Evolutionary conservation across 1,140 invertebrate species (phyloP), one percentile per base, ranked within the genome.

Genomic region (Luehdorfia chinensis): DNA sequence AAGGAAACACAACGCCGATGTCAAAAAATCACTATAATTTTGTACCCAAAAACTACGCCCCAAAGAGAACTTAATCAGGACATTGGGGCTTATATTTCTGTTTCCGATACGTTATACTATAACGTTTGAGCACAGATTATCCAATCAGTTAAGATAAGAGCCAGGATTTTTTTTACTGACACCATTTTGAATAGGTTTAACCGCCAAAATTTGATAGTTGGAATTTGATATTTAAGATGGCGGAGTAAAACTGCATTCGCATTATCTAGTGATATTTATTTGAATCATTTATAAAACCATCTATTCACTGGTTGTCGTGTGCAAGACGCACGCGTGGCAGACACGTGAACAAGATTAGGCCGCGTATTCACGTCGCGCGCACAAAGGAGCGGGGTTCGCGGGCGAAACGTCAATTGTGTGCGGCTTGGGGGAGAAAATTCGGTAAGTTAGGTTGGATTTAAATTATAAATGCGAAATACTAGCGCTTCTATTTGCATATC

Each of bases 141-240:
- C 83, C 79, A 86, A 86, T 86, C 83, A 84, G 83, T 84, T 84
- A 84, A 80, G 79, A 83, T 86, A 86, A 84, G 80, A 75, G 76
- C 75, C 76, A 79, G 75, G 76, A 75, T 84, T 86, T 84, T 84
- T 84, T n/a, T 68, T 56, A 27, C 31, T 12, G 11, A 7, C 44
- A 32, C 47, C 32, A 58, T 50, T 65, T 58, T 54, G 16, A 27
- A 33, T 54, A 0, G 63, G 9, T 15, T 45, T 69, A 73, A 60
- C 33, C 66, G 68, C 61, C 74, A 68, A 72, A 66, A 50, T 54
- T 57, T 64, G 44, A 52, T 39, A 59, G 27, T 48, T 55, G n/a
- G 3, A 74, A 36, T 66, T 53, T 67, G 46, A 58, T 25, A 15
- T 59, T 57, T 77, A 43, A 23, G 18, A 13, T 12, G 1, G 16